Evolutionary conservation across 2,888 invertebrate species (phyloP).

Genomic region (Darwinula stevensoni): DNA sequence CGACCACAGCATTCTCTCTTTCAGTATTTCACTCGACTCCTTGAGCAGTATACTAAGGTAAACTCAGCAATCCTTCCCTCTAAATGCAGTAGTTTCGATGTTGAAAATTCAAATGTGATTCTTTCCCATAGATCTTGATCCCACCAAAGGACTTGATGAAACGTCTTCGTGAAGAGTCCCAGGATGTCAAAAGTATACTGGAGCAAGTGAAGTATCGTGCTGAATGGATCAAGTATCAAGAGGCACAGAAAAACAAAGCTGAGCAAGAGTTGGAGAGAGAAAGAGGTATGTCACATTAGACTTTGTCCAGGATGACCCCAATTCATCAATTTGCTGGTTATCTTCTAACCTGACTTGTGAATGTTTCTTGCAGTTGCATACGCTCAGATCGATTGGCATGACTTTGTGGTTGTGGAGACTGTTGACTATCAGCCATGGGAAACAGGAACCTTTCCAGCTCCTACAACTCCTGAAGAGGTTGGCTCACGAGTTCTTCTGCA

Average conservation of each 20-base stretch:
- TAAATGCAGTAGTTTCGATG: too few relatives aligned
- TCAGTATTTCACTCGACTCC: slow-evolving; percentile 84
- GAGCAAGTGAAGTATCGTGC: slow-evolving; percentile 81
- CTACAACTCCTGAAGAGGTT: slow-evolving; percentile 87
- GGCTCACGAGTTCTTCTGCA: slow-evolving; percentile 77
- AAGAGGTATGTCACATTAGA: slow-evolving; percentile 29
- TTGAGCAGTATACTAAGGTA: slow-evolving; percentile 94
- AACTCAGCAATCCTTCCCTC: too few relatives aligned
- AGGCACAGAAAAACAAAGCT: slow-evolving; percentile 64
- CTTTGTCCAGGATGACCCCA: too few relatives aligned
- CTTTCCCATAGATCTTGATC: slow-evolving; percentile 27
- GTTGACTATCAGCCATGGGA: slow-evolving; percentile 96
- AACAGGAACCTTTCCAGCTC: slow-evolving; percentile 80
- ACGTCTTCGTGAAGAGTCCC: slow-evolving; percentile 40
- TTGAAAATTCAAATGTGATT: slow-evolving; percentile 6
- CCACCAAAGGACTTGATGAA: slow-evolving; percentile 70
- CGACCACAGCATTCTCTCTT: slow-evolving; percentile 94
- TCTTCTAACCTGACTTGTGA: background rate
- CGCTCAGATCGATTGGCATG: slow-evolving; percentile 98
- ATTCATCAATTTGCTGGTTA: slow-evolving; percentile 1
- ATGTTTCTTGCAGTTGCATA: slow-evolving; percentile 22
- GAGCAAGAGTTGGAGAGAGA: slow-evolving; percentile 87
- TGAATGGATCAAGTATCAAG: slow-evolving; percentile 87
- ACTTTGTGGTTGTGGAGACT: slow-evolving; percentile 97
- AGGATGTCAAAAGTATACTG: slow-evolving; percentile 30